Evolutionary conservation across 2,113 vertebrate genomes (phyloP).

Genomic region (Hippopotamus amphibius): DNA sequence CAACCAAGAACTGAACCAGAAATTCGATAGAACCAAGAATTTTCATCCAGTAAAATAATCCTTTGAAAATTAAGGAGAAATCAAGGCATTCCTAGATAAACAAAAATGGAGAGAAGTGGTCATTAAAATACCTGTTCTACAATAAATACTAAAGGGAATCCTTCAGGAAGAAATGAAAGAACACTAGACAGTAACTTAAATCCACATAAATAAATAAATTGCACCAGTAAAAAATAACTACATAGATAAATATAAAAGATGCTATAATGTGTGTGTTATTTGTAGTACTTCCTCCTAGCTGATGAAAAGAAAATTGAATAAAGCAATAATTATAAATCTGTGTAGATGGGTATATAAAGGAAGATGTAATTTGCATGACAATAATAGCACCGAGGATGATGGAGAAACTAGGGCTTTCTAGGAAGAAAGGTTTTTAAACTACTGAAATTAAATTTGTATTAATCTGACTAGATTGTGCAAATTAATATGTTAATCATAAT

Average conservation of each 20-base stretch:
- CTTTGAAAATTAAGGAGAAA: background rate
- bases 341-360: background rate
- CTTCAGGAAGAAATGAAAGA: background rate
- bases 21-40: background rate
- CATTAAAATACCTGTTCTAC: background rate
- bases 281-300: background rate
- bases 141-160: background rate
- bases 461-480: background rate
- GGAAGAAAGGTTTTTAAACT: background rate
- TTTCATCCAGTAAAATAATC: background rate
- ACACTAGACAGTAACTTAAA: background rate
- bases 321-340: background rate
- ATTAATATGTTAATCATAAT: background rate
- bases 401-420: background rate
- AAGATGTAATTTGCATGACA: background rate
- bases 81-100: background rate
- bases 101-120: background rate
- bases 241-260: background rate
- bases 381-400: background rate
- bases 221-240: background rate
- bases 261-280: background rate
- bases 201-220: background rate
- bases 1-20: background rate
- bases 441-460: background rate
- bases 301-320: background rate